Evolutionary conservation across 1,140 invertebrate species (phyloP), one percentile per base, ranked within the genome.

Genomic region (Bombus huntii): DNA sequence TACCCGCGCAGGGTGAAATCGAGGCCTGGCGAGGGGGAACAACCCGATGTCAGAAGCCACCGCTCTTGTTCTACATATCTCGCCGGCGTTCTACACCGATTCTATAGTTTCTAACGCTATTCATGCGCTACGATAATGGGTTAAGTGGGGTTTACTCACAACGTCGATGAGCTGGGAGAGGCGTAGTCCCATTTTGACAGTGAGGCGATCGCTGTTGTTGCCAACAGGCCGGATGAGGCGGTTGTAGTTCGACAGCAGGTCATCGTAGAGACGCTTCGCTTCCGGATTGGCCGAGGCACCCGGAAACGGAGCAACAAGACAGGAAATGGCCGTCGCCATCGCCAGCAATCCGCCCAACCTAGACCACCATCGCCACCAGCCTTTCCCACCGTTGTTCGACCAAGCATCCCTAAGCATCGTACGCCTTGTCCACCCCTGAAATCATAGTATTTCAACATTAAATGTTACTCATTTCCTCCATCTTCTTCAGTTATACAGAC

Each of bases 81-180:
- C 25, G 13, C 53, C 13, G 65, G 18, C 47, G 47, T 53, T 53
- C 47, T 53, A 53, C 47, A 53, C 39, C 71, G n/a, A 53, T 59
- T 59, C 66, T 71, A 81, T 77, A 82, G 78, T 68, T 83, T 71
- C 70, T 79, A 85, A 78, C 42, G 80, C 72, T 83, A 87, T 87
- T 88, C 78, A 79, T 62, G 62, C 81, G 73, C 0, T 34, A 22
- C 59, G 42, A 86, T 90, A 88, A 88, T 86, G 77, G 83, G 72
- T 90, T 81, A 65, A 66, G 62, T 15, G 62, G n/a, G 71, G 31
- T 59, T 85, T 92, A 98, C 98, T 99, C 96, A 99, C 99, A 95
- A 99, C 98, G 95, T 99, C 99, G 93, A 99, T 99, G 92, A 99
- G 97, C 96, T 99, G 99, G 91, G 99, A 99, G 81, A 99, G 96